Evolutionary conservation across 2,888 invertebrate species (phyloP), one percentile per base, ranked within the genome.

Genomic region (Hedya salicella): DNA sequence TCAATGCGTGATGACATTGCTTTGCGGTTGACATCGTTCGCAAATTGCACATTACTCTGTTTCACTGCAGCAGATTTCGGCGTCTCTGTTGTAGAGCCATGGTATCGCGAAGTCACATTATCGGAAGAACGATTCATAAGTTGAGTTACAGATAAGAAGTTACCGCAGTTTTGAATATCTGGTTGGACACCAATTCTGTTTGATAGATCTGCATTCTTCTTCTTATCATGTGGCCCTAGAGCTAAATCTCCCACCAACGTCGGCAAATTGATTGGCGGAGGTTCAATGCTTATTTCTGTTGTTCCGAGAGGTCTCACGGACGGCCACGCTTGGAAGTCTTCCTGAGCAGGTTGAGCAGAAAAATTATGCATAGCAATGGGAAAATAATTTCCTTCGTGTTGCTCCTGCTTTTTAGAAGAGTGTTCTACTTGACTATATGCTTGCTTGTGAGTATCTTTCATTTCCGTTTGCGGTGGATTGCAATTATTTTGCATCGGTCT

Each of bases 251-350:
- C 92, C 30, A 91, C 87, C 69, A 92, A 79, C 13, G 92, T 92
- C 3, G 92, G 92, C 59, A 92, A 76, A 73, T 92, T 91, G 14
- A 91, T 89, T 14, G 92, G 92, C 21, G 91, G 92, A 17, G 91
- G 91, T 69, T 92, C 92, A 68, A 92, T 91, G 70, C 88, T 91
- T 59, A 92, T 89, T 82, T 92, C 92, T 19, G 92, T 87, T 8
- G 91, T 91, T 3, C 91, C 92, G 14, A 87, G 81, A 19, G 89
- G 84, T 70, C 91, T 83, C 6, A 89, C 75, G 3, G 91, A 83
- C 14, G 91, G 91, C 92, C 92, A 92, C 14, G 87, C 83, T 78
- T 88, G 89, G 68, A 88, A 85, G 60, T 91, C 91, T 67, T 92
- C 92, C 75, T 88, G 88, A 50, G 77, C 72, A 52, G 84, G 68